Base-by-base conservation (phyloP, 1,140 invertebrate genomes). In the Drosophila sp. region DNA sequence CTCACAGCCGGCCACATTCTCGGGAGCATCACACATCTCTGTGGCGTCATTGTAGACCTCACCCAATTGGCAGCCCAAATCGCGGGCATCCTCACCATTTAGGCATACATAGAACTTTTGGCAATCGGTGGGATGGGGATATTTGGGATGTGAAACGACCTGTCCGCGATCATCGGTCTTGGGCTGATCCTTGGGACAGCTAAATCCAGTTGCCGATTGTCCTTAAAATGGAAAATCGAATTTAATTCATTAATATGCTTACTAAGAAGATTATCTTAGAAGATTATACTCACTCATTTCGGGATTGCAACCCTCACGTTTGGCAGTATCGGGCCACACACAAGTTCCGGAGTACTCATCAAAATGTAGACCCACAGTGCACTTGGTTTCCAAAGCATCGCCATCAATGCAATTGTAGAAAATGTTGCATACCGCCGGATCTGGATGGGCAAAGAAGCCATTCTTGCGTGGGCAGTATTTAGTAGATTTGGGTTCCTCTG, bases 371-470 rank as follows among this genome's bases (percentile, higher is more conserved):
- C 97, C 96, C 70, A 95, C 94, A 0, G 97, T 97, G 91, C 97
- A 98, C 41, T 94, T 95, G 78, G 96, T 96, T 91, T 96, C 95
- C 41, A 94, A 95, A 33, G 95, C 94, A 33, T 96, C 95, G 25
- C 97, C 97, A 64, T 97, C 96, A 76, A 97, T 97, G 90, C 97
- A 98, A 92, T 97, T 97, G 93, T 94, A 97, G 94, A 98, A 98
- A 58, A 97, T 92, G 87, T 97, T 96, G 93, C 97, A 98, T 2
- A 97, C 94, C 1, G 94, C 91, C 8, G 95, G 92, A 77, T 97
- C 96, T 3, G 96, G 96, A 93, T 98, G 96, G 2, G 96, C 95
- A 92, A 97, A 98, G 94, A 97, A 97, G 4, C 97, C 97, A 91
- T 97, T 97, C 80, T 94, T 94, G 67, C 97, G 94, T 4, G 96